phyloP scores from a whole-genome alignment of 2,888 invertebrate species.

The Cepaea hortensis region DNA sequence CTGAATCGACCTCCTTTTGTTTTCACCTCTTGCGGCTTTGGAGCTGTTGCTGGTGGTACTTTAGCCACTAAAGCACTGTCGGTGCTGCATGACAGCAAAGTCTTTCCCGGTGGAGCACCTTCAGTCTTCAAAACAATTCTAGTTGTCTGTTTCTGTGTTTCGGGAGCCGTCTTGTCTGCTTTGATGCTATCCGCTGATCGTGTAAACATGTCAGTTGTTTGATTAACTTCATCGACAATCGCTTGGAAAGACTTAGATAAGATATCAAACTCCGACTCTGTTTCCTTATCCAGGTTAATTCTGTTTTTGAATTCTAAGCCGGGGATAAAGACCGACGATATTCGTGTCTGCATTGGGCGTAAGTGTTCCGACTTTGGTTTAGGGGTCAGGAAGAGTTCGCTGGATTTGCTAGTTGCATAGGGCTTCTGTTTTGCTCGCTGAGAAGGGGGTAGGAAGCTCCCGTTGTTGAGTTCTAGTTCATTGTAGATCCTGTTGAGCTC shows the following conservation, averaged over 20 bases:
- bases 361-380: slow-evolving; percentile 33
- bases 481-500: slow-evolving; percentile 73
- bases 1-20: slow-evolving; percentile 20
- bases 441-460: slow-evolving; percentile 40
- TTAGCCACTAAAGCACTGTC: not conserved
- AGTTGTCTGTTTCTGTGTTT: slow-evolving; percentile 45
- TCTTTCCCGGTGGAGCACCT: not conserved
- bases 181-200: slow-evolving; percentile 38
- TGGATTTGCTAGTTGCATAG: slow-evolving; percentile 37
- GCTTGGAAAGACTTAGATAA: slow-evolving; percentile 68
- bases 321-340: slow-evolving; percentile 47
- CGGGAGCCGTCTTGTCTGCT: slow-evolving; percentile 46
- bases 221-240: slow-evolving; percentile 65
- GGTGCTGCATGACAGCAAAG: not conserved
- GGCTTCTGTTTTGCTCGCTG: slow-evolving; percentile 21
- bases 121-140: slow-evolving; percentile 50
- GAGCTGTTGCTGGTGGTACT: slow-evolving; percentile 44
- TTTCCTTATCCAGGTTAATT: slow-evolving; percentile 60
- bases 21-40: slow-evolving; percentile 42
- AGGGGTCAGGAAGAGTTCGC: slow-evolving; percentile 21
- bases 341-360: slow-evolving; percentile 39
- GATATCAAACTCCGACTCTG: slow-evolving; percentile 67
- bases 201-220: slow-evolving; percentile 49
- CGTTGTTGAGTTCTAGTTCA: slow-evolving; percentile 63
- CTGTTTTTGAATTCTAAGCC: slow-evolving; percentile 28